These are phyloP conservation scores for Nymphalis c-album DNA, from an alignment of 2,888 invertebrate species.

Conservation along the genomic window DNA sequence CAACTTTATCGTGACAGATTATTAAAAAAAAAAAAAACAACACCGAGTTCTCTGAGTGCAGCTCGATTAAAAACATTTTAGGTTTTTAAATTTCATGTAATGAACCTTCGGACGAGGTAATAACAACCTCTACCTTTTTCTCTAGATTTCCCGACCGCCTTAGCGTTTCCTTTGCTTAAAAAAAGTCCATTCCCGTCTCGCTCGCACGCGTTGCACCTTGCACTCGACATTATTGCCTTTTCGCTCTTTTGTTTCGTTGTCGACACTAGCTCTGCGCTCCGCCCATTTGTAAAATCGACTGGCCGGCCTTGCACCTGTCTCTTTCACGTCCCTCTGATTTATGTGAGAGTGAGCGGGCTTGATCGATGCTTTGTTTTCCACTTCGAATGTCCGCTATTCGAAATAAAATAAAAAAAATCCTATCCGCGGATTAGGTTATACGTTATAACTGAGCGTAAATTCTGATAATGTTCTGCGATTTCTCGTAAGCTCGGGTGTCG, in stretches of 20 bases:
- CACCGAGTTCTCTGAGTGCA: background rate
- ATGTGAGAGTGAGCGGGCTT: conserved; percentile 80
- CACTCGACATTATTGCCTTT: conserved; percentile 75
- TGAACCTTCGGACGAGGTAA: conserved; percentile 42
- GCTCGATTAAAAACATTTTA: conserved; percentile 19
- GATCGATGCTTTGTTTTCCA: conserved; percentile 79
- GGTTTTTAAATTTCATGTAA: conserved; percentile 33
- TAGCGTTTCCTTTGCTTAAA: conserved; percentile 61
- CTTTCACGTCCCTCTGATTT: conserved; percentile 78
- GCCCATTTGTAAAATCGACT: conserved; percentile 81
- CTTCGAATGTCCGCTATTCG: conserved; percentile 63
- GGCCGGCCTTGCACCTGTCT: conserved; percentile 78
- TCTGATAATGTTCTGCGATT: conserved; percentile 71
- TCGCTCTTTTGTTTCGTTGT: conserved; percentile 77
- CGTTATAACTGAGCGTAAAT: conserved; percentile 66
- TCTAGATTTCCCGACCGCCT: conserved; percentile 74
- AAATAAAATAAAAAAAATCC: conserved; percentile 62
- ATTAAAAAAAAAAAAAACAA: background rate
- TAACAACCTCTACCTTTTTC: conserved; percentile 61
- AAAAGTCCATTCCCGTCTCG: conserved; percentile 52
- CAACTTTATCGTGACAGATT: background rate
- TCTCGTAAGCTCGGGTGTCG: conserved; percentile 65
- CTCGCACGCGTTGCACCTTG: conserved; percentile 70
- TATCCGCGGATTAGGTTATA: conserved; percentile 59
- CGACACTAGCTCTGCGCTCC: conserved; percentile 76